Conservation (phyloP, 2,888 invertebrate genomes). For the Pycnomerus fuliginosus region DNA sequence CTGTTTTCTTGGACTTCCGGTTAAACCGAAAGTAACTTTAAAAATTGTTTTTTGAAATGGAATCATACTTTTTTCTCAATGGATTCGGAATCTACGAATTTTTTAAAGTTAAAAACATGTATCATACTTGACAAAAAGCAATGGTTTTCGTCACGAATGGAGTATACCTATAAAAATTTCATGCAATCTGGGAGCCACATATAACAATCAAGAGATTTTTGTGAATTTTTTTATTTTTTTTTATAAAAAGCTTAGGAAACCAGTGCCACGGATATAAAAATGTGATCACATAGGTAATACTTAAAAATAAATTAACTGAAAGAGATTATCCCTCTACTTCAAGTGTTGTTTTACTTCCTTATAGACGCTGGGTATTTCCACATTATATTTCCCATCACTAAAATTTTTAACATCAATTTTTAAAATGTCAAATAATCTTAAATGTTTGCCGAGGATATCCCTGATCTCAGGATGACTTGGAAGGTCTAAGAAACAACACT, state of each 20-base stretch:
- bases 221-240: neutral
- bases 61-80: too few relatives aligned
- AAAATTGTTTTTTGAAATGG: too few relatives aligned
- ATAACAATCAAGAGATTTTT: too few relatives aligned
- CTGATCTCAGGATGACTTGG: conserved; percentile 2
- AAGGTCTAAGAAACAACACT: conserved; percentile 2
- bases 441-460: neutral
- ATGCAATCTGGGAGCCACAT: too few relatives aligned
- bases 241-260: neutral
- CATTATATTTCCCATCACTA: conserved; percentile 7
- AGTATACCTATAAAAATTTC: too few relatives aligned
- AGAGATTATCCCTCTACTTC: neutral
- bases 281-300: neutral
- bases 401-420: conserved; percentile 4
- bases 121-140: too few relatives aligned
- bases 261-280: neutral
- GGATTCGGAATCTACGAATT: too few relatives aligned
- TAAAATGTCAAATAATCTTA: conserved; percentile 6
- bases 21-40: too few relatives aligned
- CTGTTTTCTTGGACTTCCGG: too few relatives aligned
- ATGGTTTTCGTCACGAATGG: too few relatives aligned
- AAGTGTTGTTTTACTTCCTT: too few relatives aligned
- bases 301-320: neutral
- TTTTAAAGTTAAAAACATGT: too few relatives aligned
- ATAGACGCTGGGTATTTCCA: conserved; percentile 6